Evolutionary conservation across 1,140 invertebrate species (phyloP).

Genomic region (Diorhabda carinulata): DNA sequence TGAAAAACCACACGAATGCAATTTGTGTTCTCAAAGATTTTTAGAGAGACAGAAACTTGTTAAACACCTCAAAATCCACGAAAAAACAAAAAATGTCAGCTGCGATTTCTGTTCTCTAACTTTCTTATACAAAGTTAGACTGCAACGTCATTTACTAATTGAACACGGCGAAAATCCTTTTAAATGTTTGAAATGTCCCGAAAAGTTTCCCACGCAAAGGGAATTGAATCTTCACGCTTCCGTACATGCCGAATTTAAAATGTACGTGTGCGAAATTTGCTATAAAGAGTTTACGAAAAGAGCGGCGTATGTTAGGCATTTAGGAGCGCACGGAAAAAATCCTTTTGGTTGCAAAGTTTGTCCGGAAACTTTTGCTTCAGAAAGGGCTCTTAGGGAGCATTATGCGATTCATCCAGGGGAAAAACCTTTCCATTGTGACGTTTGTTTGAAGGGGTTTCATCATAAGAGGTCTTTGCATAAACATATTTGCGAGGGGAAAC

Average conservation of each 20-base stretch:
- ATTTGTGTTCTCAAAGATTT: slow-evolving; percentile 52
- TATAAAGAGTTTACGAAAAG: not conserved
- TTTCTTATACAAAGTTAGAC: not conserved
- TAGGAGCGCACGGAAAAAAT: not conserved
- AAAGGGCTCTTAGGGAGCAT: not conserved
- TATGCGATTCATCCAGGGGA: not conserved
- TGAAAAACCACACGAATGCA: slow-evolving; percentile 63
- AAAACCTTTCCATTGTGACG: not conserved
- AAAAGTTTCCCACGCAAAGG: not conserved
- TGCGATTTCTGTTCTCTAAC: not conserved
- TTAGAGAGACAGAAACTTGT: not conserved
- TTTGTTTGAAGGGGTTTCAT: not conserved
- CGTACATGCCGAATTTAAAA: not conserved
- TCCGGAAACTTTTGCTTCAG: not conserved
- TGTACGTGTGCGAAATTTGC: not conserved
- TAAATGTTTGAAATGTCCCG: not conserved
- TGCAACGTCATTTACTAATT: not conserved
- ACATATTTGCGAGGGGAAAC: not conserved
- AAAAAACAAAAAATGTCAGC: not conserved
- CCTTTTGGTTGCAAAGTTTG: not conserved
- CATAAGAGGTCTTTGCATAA: not conserved
- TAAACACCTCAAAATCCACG: not conserved
- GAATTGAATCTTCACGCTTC: not conserved
- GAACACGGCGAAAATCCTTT: not conserved
- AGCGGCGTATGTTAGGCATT: not conserved